Conservation (phyloP, 2,888 invertebrate genomes). For the Orchestes rusci region DNA sequence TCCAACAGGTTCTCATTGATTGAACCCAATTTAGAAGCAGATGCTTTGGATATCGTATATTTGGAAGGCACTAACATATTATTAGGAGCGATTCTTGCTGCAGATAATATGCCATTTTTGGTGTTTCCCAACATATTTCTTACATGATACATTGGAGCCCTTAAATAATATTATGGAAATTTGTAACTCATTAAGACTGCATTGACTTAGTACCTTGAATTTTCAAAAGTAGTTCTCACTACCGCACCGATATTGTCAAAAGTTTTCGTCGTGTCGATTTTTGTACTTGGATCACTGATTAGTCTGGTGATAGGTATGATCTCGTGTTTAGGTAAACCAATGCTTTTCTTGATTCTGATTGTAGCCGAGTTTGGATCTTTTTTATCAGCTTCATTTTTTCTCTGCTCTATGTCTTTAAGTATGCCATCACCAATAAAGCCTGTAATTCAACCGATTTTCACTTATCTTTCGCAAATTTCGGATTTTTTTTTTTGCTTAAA, state of each 20-base stretch:
- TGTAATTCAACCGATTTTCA: too few relatives aligned
- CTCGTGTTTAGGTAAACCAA: constrained; percentile 1
- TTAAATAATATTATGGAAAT: neutral
- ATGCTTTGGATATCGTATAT: constrained; percentile 36
- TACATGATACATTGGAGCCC: constrained; percentile 40
- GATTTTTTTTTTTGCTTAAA: too few relatives aligned
- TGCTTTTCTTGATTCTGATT: constrained; percentile 6
- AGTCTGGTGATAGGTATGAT: constrained; percentile 23
- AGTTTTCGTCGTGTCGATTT: constrained; percentile 40
- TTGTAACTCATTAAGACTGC: neutral
- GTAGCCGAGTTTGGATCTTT: constrained; percentile 4
- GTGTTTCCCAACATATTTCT: constrained; percentile 38
- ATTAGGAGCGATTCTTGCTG: constrained; percentile 38
- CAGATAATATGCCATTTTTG: constrained; percentile 38
- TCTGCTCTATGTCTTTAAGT: constrained; percentile 24
- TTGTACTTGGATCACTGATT: constrained; percentile 35
- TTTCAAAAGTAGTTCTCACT: constrained; percentile 38
- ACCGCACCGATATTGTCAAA: constrained; percentile 39
- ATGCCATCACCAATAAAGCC: constrained; percentile 27
- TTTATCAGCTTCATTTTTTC: constrained; percentile 11
- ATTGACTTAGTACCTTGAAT: constrained; percentile 28
- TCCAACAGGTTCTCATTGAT: constrained; percentile 19
- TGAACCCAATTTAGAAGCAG: constrained; percentile 18
- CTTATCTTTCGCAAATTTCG: constrained; percentile 9
- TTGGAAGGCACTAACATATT: constrained; percentile 38